Conservation (phyloP, 64 coral and sea anemone species). For the Porites lutea region DNA sequence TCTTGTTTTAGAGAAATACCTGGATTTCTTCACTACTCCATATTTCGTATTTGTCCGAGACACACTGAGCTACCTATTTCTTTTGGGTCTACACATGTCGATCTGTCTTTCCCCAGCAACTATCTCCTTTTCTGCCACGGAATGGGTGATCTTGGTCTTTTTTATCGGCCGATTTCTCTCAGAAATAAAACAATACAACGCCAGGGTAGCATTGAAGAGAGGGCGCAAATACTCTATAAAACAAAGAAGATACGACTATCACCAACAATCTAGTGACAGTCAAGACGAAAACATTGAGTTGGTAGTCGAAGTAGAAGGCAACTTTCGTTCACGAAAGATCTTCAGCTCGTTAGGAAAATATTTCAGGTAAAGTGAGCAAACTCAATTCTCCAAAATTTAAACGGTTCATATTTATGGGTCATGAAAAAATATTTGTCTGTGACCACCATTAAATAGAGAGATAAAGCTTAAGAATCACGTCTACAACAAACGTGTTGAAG, state of each 20-base stretch:
- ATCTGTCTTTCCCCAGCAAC: slow-evolving; percentile 28
- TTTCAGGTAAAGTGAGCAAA: not conserved
- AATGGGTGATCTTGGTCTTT: slow-evolving; percentile 36
- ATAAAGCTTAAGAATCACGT: too few species aligned
- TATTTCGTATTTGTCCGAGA: slow-evolving; percentile 59
- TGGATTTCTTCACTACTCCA: slow-evolving; percentile 64
- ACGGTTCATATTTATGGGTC: too few species aligned
- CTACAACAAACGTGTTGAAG: too few species aligned
- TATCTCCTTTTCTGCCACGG: slow-evolving; percentile 12
- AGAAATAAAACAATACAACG: slow-evolving; percentile 1
- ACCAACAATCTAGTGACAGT: not conserved
- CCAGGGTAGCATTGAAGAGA: not conserved
- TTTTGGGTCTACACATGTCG: slow-evolving; percentile 31
- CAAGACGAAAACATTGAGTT: not conserved
- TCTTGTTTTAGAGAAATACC: slow-evolving; percentile 37
- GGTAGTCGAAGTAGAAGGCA: not conserved
- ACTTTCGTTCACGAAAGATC: slow-evolving; percentile 6
- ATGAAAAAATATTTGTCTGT: too few species aligned
- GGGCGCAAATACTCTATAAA: not conserved
- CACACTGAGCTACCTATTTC: slow-evolving; percentile 13
- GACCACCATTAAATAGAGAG: too few species aligned
- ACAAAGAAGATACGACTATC: slow-evolving; percentile 1
- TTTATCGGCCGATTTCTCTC: slow-evolving; percentile 18
- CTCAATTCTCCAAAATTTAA: not conserved
- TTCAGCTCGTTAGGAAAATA: slow-evolving; percentile 26